Evolutionary conservation across 2,113 vertebrate genomes (phyloP).

Genomic region (Antechinus flavipes): DNA sequence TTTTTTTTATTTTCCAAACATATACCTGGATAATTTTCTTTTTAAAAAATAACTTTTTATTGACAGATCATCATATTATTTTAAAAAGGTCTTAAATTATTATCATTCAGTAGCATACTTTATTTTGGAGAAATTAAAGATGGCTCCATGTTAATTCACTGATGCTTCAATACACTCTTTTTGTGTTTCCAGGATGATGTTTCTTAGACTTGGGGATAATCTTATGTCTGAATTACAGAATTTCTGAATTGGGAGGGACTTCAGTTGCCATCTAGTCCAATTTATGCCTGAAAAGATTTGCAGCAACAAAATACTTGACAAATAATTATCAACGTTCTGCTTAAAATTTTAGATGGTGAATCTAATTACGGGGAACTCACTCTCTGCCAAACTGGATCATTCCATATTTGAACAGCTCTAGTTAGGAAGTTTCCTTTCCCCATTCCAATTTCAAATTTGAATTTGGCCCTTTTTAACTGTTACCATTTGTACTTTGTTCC

Average conservation of each 20-base stretch:
- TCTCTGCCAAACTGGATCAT: neutral
- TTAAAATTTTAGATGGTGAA: neutral
- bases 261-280: neutral
- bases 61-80: neutral
- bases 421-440: neutral
- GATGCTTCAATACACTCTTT: neutral
- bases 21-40: no score
- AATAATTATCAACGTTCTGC: neutral
- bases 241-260: neutral
- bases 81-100: neutral
- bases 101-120: neutral
- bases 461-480: neutral
- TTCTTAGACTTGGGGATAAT: neutral
- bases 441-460: neutral
- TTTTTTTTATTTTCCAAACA: no score
- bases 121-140: neutral
- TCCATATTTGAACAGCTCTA: neutral
- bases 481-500: neutral
- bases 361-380: neutral
- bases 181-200: neutral
- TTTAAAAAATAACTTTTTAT: no score
- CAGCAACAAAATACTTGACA: neutral
- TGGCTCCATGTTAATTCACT: neutral
- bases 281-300: neutral
- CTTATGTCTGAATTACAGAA: neutral